These are phyloP conservation scores for Spinibarbus caldwelli DNA, from an alignment of 2,797 vertebrate genomes.

Conservation along the genomic window DNA sequence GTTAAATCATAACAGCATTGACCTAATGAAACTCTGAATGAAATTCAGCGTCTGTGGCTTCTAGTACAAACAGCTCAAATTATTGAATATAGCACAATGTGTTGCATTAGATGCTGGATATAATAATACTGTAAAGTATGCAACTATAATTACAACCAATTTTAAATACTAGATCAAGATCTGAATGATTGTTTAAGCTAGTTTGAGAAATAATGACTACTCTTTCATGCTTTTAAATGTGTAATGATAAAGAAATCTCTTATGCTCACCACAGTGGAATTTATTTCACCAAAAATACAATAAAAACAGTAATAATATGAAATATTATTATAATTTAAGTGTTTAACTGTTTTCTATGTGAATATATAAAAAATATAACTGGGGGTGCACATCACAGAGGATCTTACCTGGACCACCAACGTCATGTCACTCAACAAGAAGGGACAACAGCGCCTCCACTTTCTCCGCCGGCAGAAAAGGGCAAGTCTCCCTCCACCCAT, in stretches of 20 bases:
- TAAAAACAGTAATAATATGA: neutral
- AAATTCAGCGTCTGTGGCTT: neutral
- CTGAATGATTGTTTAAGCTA: neutral
- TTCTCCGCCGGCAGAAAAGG: no score
- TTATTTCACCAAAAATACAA: neutral
- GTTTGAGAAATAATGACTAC: neutral
- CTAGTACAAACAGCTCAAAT: neutral
- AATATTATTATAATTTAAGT: neutral
- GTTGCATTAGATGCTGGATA: neutral
- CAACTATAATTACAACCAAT: neutral
- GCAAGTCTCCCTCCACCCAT: no score
- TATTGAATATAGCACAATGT: neutral
- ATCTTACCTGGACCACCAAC: no score
- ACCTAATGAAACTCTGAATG: neutral
- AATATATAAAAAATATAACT: no score
- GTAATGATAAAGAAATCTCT: neutral
- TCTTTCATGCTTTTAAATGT: neutral
- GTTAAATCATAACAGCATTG: neutral
- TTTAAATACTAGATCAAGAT: neutral
- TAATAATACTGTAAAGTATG: neutral
- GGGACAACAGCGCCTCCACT: no score
- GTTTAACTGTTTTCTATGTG: neutral
- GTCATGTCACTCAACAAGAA: no score
- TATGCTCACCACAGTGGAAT: neutral
- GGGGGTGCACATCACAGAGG: no score